phyloP scores from a whole-genome alignment of 2,113 vertebrate species.

The Etheostoma cragini region DNA sequence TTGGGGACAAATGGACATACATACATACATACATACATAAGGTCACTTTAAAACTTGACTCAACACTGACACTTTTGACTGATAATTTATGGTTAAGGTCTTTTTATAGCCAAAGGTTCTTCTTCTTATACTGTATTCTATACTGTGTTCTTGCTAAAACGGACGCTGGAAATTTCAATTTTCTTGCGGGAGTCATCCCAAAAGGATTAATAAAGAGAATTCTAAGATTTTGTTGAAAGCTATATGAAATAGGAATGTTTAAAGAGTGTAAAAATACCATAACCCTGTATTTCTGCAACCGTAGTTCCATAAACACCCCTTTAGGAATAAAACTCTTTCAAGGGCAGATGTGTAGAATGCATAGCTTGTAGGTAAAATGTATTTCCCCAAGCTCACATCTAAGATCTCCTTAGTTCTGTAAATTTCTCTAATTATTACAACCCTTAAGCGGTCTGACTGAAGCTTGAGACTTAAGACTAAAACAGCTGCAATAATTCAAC shows the following conservation, averaged over 20 bases:
- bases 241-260: conserved; percentile 1
- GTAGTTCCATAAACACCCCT: background rate
- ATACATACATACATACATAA: no score
- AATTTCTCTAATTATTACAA: conserved; percentile 52
- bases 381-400: conserved; percentile 38
- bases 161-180: no score
- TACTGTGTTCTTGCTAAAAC: no score
- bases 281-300: background rate
- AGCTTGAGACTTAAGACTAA: conserved; percentile 12
- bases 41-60: no score
- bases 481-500: conserved; percentile 37
- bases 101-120: no score
- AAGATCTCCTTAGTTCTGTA: conserved; percentile 19
- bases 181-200: no score
- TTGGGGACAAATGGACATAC: no score
- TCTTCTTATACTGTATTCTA: no score
- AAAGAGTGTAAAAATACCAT: conserved; percentile 15
- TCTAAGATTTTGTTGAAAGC: conserved; percentile 11
- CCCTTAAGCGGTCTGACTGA: conserved; percentile 23
- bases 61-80: no score
- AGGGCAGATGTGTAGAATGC: conserved; percentile 13
- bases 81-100: no score
- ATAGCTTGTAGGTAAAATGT: conserved; percentile 29
- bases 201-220: no score
- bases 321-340: conserved; percentile 25